phyloP scores from a whole-genome alignment of 2,888 invertebrate genomes.

The Protonemura montana region DNA sequence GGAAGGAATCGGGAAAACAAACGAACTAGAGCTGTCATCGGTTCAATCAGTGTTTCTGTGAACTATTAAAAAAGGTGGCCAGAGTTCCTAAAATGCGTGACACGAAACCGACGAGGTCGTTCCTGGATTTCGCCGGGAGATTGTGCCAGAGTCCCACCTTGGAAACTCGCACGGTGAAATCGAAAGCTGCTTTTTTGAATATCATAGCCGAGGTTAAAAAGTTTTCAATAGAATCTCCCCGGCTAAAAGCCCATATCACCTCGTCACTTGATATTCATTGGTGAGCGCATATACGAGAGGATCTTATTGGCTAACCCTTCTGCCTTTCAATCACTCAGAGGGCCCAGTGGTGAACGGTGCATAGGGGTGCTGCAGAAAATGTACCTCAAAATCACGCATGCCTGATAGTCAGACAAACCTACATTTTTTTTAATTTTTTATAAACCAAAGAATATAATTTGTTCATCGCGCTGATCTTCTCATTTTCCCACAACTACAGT shows the following conservation, averaged over 20 bases:
- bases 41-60: background rate
- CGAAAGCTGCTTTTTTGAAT: slow-evolving; percentile 28
- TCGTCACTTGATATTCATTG: slow-evolving; percentile 39
- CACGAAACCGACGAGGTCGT: background rate
- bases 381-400: background rate
- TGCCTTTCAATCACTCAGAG: slow-evolving; percentile 35
- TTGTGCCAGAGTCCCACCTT: background rate
- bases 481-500: no score
- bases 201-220: slow-evolving; percentile 31
- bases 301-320: slow-evolving; percentile 37
- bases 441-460: no score
- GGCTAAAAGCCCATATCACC: slow-evolving; percentile 39
- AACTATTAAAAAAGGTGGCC: background rate
- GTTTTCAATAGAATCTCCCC: slow-evolving; percentile 39
- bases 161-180: background rate
- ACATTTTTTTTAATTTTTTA: no score
- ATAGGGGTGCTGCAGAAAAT: background rate
- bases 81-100: background rate
- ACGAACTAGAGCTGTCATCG: background rate
- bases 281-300: background rate
- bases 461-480: no score
- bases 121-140: background rate
- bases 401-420: no score
- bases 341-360: background rate
- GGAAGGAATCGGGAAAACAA: background rate